Evolutionary conservation across 2,113 vertebrate species (phyloP).

Genomic region (Tetrax tetrax): DNA sequence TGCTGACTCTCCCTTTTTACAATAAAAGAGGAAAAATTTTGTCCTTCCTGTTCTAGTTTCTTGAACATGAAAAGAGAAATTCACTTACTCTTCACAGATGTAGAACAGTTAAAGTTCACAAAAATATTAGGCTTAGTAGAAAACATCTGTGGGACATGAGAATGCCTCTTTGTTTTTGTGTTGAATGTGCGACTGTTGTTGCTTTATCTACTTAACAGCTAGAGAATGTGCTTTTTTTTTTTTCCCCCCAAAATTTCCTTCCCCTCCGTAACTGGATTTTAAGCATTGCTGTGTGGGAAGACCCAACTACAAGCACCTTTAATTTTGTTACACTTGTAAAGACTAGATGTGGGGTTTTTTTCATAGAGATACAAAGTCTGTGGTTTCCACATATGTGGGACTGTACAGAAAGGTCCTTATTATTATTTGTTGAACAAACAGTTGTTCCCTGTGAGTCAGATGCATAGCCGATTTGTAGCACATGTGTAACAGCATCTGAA

Average conservation of each 20-base stretch:
- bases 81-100: constrained; percentile 43
- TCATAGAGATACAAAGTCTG: background rate
- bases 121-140: constrained; percentile 3
- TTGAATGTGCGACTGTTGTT: constrained; percentile 23
- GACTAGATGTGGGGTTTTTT: background rate
- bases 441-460: background rate
- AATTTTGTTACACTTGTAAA: background rate
- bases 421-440: background rate
- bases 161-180: constrained; percentile 36
- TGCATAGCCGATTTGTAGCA: background rate
- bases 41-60: constrained; percentile 55
- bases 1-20: constrained; percentile 21
- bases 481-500: background rate
- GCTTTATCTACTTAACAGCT: background rate
- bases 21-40: constrained; percentile 33
- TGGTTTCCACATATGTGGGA: constrained; percentile 9
- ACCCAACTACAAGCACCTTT: background rate
- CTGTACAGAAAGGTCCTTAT: background rate
- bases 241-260: background rate
- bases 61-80: constrained; percentile 62
- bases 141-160: constrained; percentile 39
- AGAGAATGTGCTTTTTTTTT: background rate
- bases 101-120: background rate
- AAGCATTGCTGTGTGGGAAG: background rate
- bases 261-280: background rate